phyloP scores from a whole-genome alignment of 2,888 invertebrate genomes.

The Psylliodes chrysocephalus region DNA sequence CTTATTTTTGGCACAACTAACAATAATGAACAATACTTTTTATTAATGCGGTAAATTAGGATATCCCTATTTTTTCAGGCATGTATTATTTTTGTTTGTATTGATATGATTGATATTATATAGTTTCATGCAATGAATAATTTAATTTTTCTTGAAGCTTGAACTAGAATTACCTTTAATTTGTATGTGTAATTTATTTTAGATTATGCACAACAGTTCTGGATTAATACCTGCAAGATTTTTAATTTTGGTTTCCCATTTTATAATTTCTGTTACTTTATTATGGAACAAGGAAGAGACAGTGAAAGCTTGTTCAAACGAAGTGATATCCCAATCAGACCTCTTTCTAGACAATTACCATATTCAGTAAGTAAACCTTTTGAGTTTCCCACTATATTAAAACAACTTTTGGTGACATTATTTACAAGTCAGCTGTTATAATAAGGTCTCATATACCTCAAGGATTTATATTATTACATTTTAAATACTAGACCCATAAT shows the following conservation, averaged over 20 bases:
- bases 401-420: too few relatives aligned
- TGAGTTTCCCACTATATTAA: not conserved
- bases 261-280: slow-evolving; percentile 73
- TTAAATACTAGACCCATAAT: too few relatives aligned
- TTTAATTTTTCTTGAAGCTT: too few relatives aligned
- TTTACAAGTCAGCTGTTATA: too few relatives aligned
- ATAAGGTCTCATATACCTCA: too few relatives aligned
- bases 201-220: slow-evolving; percentile 58
- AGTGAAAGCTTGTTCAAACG: slow-evolving; percentile 66
- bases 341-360: slow-evolving; percentile 68
- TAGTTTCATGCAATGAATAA: too few relatives aligned
- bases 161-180: not conserved
- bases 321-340: slow-evolving; percentile 1
- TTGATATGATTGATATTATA: too few relatives aligned
- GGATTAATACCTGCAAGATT: slow-evolving; percentile 76
- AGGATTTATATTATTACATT: too few relatives aligned
- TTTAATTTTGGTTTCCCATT: slow-evolving; percentile 75
- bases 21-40: not conserved
- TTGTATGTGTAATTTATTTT: not conserved
- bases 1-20: not conserved
- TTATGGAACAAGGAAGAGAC: slow-evolving; percentile 74
- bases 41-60: not conserved
- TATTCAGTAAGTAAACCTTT: slow-evolving; percentile 65
- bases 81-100: slow-evolving; percentile 5
- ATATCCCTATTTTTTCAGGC: not conserved